These are phyloP conservation scores for Sarcophaga peregrina DNA, from an alignment of 1,140 invertebrate genomes.

Conservation along the genomic window DNA sequence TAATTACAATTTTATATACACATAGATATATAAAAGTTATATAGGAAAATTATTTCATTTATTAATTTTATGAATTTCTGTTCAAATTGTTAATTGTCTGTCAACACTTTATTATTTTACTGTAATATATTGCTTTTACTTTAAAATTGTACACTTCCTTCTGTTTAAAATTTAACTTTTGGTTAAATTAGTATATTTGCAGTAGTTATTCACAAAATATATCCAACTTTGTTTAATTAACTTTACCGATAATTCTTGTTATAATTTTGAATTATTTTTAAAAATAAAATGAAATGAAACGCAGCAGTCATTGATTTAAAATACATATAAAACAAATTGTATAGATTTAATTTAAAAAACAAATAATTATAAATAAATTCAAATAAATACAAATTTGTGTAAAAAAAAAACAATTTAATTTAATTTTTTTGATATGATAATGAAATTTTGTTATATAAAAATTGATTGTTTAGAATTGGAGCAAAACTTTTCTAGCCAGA, in stretches of 20 bases:
- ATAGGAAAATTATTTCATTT: constrained; percentile 39
- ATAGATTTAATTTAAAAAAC: constrained; percentile 36
- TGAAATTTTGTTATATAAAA: too few species aligned
- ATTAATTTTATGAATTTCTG: neutral
- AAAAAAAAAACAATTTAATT: too few species aligned
- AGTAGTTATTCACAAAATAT: neutral
- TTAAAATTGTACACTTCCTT: neutral
- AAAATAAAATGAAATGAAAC: neutral
- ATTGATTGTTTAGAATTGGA: too few species aligned
- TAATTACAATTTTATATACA: constrained; percentile 33
- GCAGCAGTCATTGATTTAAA: constrained; percentile 26
- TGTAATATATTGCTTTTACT: neutral
- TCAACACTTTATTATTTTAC: neutral
- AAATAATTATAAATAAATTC: neutral
- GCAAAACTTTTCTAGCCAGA: too few species aligned
- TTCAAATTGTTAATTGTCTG: neutral
- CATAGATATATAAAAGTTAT: constrained; percentile 33
- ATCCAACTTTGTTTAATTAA: neutral
- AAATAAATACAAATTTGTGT: neutral
- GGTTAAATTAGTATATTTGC: too few species aligned
- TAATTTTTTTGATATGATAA: too few species aligned
- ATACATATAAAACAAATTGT: constrained; percentile 23
- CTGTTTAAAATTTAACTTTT: too few species aligned
- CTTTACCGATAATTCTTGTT: neutral
- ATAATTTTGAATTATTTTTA: constrained; percentile 12